These are phyloP conservation scores for Hololepta plana DNA, from an alignment of 2,888 invertebrate species.

Conservation along the genomic window DNA sequence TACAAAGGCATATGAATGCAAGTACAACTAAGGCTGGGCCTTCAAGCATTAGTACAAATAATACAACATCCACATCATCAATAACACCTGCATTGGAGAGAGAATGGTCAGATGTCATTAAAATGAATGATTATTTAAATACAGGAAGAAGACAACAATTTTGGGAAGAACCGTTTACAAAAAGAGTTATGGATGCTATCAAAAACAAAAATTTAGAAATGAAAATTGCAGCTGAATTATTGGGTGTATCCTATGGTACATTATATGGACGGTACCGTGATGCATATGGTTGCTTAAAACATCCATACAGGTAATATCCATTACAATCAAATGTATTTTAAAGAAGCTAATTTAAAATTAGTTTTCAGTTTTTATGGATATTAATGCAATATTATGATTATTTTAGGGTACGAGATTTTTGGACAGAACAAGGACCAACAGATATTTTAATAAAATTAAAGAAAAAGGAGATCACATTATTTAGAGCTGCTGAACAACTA, in stretches of 20 bases:
- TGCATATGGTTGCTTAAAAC: conserved; percentile 73
- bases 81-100: conserved; percentile 25
- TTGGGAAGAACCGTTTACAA: conserved; percentile 84
- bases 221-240: conserved; percentile 80
- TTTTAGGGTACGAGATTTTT: conserved; percentile 48
- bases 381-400: background rate
- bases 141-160: conserved; percentile 78
- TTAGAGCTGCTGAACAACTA: conserved; percentile 54
- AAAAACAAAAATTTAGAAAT: conserved; percentile 81
- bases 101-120: conserved; percentile 51
- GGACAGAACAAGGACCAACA: conserved; percentile 60
- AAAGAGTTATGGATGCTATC: conserved; percentile 76
- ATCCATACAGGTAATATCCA: conserved; percentile 54
- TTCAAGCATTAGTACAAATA: background rate
- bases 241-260: conserved; percentile 82
- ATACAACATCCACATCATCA: conserved; percentile 17
- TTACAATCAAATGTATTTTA: background rate
- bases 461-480: conserved; percentile 51
- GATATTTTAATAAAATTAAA: conserved; percentile 53
- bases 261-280: conserved; percentile 78
- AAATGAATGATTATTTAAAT: conserved; percentile 71
- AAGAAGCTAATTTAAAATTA: background rate
- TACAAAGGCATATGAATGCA: too few species aligned
- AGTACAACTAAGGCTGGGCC: too few species aligned
- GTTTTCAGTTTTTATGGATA: too few species aligned